Evolutionary conservation across 1,140 invertebrate species (phyloP), one percentile per base, ranked within the genome.

Genomic region (Cecropterus lyciades): DNA sequence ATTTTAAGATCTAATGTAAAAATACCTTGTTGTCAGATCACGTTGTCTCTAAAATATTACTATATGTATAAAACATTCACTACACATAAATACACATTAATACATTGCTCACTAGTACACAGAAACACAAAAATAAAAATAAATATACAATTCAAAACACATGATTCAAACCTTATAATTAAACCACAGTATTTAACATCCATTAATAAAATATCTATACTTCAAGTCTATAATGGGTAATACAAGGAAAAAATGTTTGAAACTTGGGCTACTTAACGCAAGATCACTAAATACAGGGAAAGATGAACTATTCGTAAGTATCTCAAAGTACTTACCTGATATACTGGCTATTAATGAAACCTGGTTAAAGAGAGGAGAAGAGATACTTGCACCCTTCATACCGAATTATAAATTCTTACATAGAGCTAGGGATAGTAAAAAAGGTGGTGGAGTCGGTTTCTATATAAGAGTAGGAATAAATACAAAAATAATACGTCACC

Each of bases 271-370:
- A n/a, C n/a, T n/a, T n/a, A n/a, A n/a, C n/a, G n/a, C n/a, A n/a
- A n/a, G n/a, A n/a, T n/a, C n/a, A 0, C 40, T 68, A 14, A 66
- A 65, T 42, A 72, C 70, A 10, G 60, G 60, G 9, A 30, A 59
- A 30, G 65, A 72, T 37, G 65, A 72, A 66, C 20, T 72, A 6
- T 27, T 49, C 9, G 30, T 8, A 33, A 10, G 30, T 46, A 10
- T 20, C 15, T n/a, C 3, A 67, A 8, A 11, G 10, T 14, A 67
- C 30, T 46, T 52, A 2, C 60, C 33, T 14, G 68, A 74, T 49
- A 52, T 70, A 16, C 33, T 74, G 13, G 68, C 68, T 5, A 45
- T 74, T 13, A 74, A 74, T 52, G 72, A 74, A 14, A 73, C 64
- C 9, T 72, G 70, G 70, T 10, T 72, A n/a, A 65, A 40, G 15